Evolutionary conservation across 1,140 invertebrate genomes (phyloP).

Genomic region (Drosophila tropicalis): DNA sequence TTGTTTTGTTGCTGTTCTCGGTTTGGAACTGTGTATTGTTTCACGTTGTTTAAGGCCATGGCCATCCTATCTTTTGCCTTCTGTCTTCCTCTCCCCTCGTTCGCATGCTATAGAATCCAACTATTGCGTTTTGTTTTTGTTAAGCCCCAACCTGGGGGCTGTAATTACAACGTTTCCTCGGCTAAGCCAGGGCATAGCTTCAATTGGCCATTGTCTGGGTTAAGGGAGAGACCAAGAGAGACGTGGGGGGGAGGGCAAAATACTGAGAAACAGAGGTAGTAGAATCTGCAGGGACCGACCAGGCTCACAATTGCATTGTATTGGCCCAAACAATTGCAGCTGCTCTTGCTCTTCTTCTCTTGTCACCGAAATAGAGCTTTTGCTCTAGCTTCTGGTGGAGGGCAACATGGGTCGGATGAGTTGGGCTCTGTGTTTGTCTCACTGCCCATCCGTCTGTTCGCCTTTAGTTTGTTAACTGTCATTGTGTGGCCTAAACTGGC

Average conservation of each 20-base stretch:
- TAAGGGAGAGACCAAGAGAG: not conserved
- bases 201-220: slow-evolving; percentile 44
- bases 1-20: slow-evolving; percentile 13
- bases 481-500: slow-evolving; percentile 55
- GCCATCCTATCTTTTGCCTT: slow-evolving; percentile 23
- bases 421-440: not conserved
- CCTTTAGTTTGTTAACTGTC: slow-evolving; percentile 70
- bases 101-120: slow-evolving; percentile 5
- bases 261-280: slow-evolving; percentile 2
- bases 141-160: slow-evolving; percentile 45
- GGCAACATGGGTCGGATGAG: slow-evolving; percentile 4
- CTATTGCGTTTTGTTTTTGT: slow-evolving; percentile 47
- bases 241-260: not conserved
- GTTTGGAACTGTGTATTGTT: not conserved
- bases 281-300: slow-evolving; percentile 33
- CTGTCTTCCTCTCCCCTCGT: not conserved
- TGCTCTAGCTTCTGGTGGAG: slow-evolving; percentile 37
- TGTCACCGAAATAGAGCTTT: slow-evolving; percentile 35
- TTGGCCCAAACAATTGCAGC: slow-evolving; percentile 60
- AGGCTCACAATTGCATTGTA: slow-evolving; percentile 45
- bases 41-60: slow-evolving; percentile 58
- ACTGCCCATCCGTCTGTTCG: slow-evolving; percentile 11
- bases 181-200: slow-evolving; percentile 21
- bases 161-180: slow-evolving; percentile 72
- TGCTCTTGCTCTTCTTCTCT: slow-evolving; percentile 31